phyloP scores from a whole-genome alignment of 2,888 invertebrate genomes.

The Philereme transversata region DNA sequence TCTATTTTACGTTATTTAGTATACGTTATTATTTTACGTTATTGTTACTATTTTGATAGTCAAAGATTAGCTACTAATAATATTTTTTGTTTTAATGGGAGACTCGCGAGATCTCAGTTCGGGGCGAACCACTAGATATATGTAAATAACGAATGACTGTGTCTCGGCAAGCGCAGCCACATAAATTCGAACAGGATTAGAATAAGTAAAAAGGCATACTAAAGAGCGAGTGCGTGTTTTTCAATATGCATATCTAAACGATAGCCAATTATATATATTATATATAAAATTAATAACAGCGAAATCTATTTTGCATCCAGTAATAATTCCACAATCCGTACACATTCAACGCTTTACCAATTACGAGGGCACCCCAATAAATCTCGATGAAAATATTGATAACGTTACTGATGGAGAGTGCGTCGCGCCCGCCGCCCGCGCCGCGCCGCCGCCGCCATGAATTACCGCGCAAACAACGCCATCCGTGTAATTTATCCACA shows the following conservation, averaged over 20 bases:
- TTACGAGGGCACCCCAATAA: constrained; percentile 61
- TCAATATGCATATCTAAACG: constrained; percentile 17
- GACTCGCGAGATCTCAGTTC: too few relatives aligned
- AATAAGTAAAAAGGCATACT: too few relatives aligned
- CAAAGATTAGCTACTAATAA: too few relatives aligned
- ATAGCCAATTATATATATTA: constrained; percentile 25
- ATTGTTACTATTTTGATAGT: too few relatives aligned
- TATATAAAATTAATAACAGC: constrained; percentile 34
- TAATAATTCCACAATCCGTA: constrained; percentile 43
- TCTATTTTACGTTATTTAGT: too few relatives aligned
- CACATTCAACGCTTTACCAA: constrained; percentile 54
- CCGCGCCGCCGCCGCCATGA: constrained; percentile 43
- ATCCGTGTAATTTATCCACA: constrained; percentile 53
- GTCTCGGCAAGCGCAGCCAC: too few relatives aligned
- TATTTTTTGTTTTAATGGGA: too few relatives aligned
- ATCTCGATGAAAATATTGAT: constrained; percentile 71
- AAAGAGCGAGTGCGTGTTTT: background rate
- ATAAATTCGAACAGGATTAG: too few relatives aligned
- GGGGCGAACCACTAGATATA: too few relatives aligned
- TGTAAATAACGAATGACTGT: too few relatives aligned
- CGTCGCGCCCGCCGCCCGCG: constrained; percentile 35
- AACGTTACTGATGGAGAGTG: constrained; percentile 54
- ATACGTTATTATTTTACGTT: too few relatives aligned
- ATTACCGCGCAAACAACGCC: constrained; percentile 57
- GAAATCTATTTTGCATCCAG: constrained; percentile 41